Evolutionary conservation across 2,797 vertebrate genomes (phyloP), one percentile per base, ranked within the genome.

Genomic region (Smutsia temminckii): DNA sequence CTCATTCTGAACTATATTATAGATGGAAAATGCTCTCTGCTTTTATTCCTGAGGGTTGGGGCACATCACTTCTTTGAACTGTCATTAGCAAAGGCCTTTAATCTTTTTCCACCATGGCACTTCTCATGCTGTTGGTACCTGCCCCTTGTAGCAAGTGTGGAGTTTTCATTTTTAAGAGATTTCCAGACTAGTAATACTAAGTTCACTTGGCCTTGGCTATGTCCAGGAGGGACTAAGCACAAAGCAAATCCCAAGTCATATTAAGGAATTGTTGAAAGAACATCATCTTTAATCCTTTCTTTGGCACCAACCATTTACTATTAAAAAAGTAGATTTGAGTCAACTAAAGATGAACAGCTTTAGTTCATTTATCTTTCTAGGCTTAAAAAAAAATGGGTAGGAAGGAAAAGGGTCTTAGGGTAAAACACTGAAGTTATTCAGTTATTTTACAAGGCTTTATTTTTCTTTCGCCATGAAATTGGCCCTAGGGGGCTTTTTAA

Each of bases 311-410:
- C 71, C 66, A 64, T 53, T 93, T 94, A 68, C 68, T 91, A 68
- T 94, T 96, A 81, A 87, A 96, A 96, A 95, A 80, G 55, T 95
- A 80, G 86, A 69, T 91, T 78, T 89, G 68, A 92, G 53, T 96
- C 80, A 78, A 90, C 66, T 94, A 85, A 89, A 93, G 95, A 96
- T 69, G 71, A 69, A 91, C 21, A 74, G 87, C 59, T 92, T 94
- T 87, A 78, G 66, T 87, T 96, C 89, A 87, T 96, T 94, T 96
- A 85, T 94, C 93, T 94, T 96, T 89, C 69, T 92, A 95, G 91
- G 42, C 81, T 95, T 97, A 40, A 92, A 75, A 94, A 95, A 92
- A 46, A 46, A 63, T 72, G n/a, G 21, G 25, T 86, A 72, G 69
- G 53, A 85, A 95, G 79, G 77, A 74, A 96, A 92, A 29, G 68